These are phyloP conservation scores for Hybognathus amarus DNA, from an alignment of 2,797 vertebrate genomes.

Conservation along the genomic window DNA sequence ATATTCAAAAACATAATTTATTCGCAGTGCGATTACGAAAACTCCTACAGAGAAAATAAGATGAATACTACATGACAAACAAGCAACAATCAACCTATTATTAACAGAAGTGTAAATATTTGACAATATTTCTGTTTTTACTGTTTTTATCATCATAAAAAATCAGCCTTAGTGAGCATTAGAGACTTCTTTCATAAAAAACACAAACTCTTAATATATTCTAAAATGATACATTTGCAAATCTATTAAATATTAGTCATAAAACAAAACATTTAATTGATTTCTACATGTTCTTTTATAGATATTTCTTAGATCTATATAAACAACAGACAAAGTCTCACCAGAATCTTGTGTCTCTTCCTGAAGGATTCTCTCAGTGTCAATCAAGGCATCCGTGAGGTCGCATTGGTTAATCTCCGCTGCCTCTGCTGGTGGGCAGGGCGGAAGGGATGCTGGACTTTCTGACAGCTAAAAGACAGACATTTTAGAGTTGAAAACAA, in stretches of 20 bases:
- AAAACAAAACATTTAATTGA: not conserved
- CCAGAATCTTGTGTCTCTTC: conserved; percentile 73
- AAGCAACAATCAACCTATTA: too few species aligned
- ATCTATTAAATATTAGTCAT: not conserved
- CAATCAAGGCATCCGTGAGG: conserved; percentile 89
- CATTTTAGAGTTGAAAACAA: conserved; percentile 4
- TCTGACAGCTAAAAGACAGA: conserved; percentile 76
- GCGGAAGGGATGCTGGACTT: conserved; percentile 78
- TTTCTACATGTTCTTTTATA: not conserved
- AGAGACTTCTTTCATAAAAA: not conserved
- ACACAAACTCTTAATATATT: not conserved
- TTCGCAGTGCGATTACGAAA: too few species aligned
- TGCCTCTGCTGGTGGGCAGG: conserved; percentile 86
- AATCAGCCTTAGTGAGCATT: not conserved
- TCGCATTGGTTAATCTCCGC: conserved; percentile 93
- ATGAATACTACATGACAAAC: too few species aligned
- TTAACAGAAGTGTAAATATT: too few species aligned
- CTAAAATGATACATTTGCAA: not conserved
- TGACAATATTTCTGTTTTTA: not conserved
- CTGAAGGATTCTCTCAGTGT: conserved; percentile 82
- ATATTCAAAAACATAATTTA: too few species aligned
- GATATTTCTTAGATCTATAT: not conserved
- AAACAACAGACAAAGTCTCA: conserved; percentile 50
- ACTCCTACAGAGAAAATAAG: too few species aligned
- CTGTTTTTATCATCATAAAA: not conserved